These are phyloP conservation scores for Ivindomyrus marchei DNA, from an alignment of 2,113 vertebrate genomes.

Conservation along the genomic window DNA sequence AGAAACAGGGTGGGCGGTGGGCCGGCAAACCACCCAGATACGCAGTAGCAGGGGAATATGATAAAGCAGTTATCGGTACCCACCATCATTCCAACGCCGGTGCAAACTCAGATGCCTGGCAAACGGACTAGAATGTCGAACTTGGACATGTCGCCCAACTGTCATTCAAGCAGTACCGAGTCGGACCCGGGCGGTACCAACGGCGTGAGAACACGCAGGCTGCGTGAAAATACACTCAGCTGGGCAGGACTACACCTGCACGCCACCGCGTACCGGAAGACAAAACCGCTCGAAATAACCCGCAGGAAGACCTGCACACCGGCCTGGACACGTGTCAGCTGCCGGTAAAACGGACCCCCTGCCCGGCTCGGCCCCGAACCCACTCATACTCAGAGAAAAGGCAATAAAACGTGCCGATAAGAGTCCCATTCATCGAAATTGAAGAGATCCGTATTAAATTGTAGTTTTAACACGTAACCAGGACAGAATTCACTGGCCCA, in stretches of 20 bases:
- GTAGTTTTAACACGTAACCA: neutral
- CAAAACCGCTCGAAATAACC: neutral
- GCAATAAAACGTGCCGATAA: neutral
- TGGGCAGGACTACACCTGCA: neutral
- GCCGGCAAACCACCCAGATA: neutral
- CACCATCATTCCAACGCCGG: neutral
- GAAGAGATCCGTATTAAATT: neutral
- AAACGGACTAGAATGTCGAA: neutral
- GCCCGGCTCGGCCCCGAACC: neutral
- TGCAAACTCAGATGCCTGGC: neutral
- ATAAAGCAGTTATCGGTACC: neutral
- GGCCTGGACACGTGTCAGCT: neutral
- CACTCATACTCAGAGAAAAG: neutral
- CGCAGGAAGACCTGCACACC: neutral
- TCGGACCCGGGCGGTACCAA: neutral
- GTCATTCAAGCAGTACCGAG: neutral
- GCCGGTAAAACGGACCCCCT: neutral
- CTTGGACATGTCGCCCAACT: neutral
- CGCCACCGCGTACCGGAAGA: neutral
- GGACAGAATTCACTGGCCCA: neutral
- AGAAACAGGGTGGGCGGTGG: neutral
- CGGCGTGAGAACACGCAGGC: neutral
- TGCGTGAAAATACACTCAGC: neutral
- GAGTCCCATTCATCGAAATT: neutral
- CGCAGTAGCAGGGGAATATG: neutral